Evolutionary conservation across 2,888 invertebrate genomes (phyloP).

Genomic region (Metopia argyrocephala): DNA sequence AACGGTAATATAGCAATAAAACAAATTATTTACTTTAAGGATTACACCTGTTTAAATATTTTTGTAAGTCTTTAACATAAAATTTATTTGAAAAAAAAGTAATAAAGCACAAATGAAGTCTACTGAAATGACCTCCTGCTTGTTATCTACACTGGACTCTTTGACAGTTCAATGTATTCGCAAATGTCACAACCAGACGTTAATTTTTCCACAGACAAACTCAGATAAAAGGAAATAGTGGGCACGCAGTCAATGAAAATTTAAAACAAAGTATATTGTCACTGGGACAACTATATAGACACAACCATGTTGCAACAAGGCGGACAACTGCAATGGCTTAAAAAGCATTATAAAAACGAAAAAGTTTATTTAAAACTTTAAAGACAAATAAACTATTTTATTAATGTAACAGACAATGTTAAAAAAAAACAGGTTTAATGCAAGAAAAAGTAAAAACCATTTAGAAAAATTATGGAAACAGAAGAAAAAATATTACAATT

Average conservation of each 20-base stretch:
- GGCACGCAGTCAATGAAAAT: background rate
- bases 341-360: background rate
- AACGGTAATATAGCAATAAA: too few relatives aligned
- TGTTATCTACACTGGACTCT: conserved; percentile 13
- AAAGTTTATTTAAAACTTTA: conserved; percentile 20
- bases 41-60: too few relatives aligned
- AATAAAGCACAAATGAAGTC: background rate
- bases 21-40: too few relatives aligned
- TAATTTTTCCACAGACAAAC: conserved; percentile 29
- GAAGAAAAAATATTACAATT: conserved; percentile 23
- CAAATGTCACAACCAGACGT: conserved; percentile 42
- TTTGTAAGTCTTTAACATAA: too few relatives aligned
- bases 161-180: conserved; percentile 52
- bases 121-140: background rate
- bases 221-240: conserved; percentile 25
- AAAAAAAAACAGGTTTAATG: conserved; percentile 19
- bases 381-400: conserved; percentile 30
- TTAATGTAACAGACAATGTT: conserved; percentile 25
- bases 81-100: background rate
- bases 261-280: background rate
- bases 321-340: background rate
- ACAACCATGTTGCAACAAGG: conserved; percentile 4
- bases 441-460: background rate
- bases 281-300: conserved; percentile 32
- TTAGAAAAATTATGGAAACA: background rate